Base-by-base conservation (phyloP, 2,797 vertebrate species). In the Mormyrus hasselquistii region DNA sequence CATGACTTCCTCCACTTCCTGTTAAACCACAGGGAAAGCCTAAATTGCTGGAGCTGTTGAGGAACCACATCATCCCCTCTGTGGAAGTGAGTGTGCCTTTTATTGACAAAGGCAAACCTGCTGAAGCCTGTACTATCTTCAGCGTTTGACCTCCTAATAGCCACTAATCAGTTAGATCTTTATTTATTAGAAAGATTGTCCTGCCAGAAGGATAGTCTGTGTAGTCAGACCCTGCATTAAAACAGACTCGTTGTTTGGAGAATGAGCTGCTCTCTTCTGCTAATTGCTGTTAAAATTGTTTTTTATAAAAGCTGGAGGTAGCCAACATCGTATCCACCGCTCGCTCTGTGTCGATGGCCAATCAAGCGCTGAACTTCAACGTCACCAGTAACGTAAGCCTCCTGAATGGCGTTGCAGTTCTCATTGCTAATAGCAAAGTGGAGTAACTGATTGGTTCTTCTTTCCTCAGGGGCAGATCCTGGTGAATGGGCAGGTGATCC, bases 1-100 rank as follows among this genome's bases (percentile, higher is more conserved):
- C 55, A 19, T 22, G 86, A 22, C 19, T 9, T n/a, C 12, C 8
- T 34, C 38, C 44, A 50, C 16, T 87, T 86, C 86, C 38, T 38
- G 34, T 90, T 89, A 34, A n/a, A 92, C 29, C 89, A 4, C 91
- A 99, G 98, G 98, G 98, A 50, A 96, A 93, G 49, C 91, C 90
- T 88, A 99, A 99, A 90, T 93, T 98, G 91, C 91, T 97, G 92
- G 98, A 98, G 92, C 94, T 99, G 1, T 84, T 99, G 86, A 93
- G 96, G 90, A 96, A 99, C 87, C 98, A 99, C 93, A 89, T 99
- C 1, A 88, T 99, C 73, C 87, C 93, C 0, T 93, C 94, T 3
- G 92, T 94, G 0, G 88, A 96, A 92, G 98, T 99, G 29, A 85
- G 89, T 89, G 76, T 86, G 44, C 85, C 19, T 53, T 69, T 44